Evolutionary conservation across 2,888 invertebrate species (phyloP).

Genomic region (Ectobius pallidus): DNA sequence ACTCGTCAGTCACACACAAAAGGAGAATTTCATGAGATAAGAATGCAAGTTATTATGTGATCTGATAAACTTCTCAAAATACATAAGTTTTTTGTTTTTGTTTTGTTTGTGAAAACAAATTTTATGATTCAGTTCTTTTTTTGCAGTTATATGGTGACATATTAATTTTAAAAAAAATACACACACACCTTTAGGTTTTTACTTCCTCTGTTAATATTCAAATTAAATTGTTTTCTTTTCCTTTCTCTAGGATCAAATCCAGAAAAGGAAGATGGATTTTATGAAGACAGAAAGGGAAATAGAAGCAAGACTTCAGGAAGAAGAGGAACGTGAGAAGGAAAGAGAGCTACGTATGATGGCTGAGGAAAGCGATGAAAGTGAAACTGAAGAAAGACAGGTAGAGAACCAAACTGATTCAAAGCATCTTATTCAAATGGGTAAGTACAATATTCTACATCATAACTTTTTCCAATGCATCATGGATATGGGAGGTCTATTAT

Average conservation of each 20-base stretch:
- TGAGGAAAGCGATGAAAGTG: constrained; percentile 40
- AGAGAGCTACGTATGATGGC: constrained; percentile 53
- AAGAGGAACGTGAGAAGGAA: constrained; percentile 49
- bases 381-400: constrained; percentile 54
- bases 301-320: constrained; percentile 69
- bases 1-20: too few species aligned
- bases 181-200: too few species aligned
- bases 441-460: constrained; percentile 32
- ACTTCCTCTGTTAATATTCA: too few species aligned
- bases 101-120: too few species aligned
- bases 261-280: constrained; percentile 70
- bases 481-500: neutral
- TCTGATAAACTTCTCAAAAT: too few species aligned
- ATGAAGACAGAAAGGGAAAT: constrained; percentile 78
- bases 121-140: too few species aligned
- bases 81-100: too few species aligned
- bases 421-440: constrained; percentile 46
- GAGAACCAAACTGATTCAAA: constrained; percentile 54
- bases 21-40: too few species aligned
- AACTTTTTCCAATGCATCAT: neutral
- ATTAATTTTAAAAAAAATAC: too few species aligned
- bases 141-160: too few species aligned
- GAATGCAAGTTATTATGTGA: too few species aligned
- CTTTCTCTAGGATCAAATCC: constrained; percentile 71
- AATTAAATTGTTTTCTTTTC: too few species aligned